Percentiles rank a stretch among this genome's conserved stretches.
phyloP scores from a whole-genome alignment of 1,140 invertebrate genomes.

The Ridgeia piscesae region DNA sequence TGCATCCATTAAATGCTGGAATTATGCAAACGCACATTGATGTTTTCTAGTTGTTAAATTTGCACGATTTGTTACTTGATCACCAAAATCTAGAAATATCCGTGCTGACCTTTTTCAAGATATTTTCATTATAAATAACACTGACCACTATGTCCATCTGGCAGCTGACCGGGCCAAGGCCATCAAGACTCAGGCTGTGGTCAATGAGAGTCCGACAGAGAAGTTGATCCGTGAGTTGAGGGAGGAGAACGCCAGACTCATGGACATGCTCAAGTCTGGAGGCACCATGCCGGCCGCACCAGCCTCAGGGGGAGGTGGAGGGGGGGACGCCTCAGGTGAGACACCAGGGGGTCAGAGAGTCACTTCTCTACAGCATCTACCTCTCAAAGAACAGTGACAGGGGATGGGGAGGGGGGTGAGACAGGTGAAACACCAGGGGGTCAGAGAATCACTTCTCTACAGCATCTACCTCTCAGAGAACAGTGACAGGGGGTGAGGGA shows the following conservation, averaged over 20 bases:
- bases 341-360: not conserved
- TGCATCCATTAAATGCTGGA: too few relatives aligned
- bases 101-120: too few relatives aligned
- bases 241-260: conserved; percentile 82
- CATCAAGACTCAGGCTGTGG: conserved; percentile 96
- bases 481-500: too few relatives aligned
- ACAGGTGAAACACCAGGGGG: too few relatives aligned
- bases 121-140: too few relatives aligned
- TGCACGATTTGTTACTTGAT: conserved; percentile 67
- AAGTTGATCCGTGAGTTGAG: conserved; percentile 89
- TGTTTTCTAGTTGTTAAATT: conserved; percentile 57
- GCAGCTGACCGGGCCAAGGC: conserved; percentile 81
- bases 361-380: not conserved
- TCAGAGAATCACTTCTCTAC: too few relatives aligned
- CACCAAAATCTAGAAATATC: conserved; percentile 66
- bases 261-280: conserved; percentile 54
- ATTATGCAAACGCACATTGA: too few relatives aligned
- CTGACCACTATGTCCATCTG: not conserved
- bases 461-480: too few relatives aligned
- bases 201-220: conserved; percentile 77
- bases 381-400: too few relatives aligned
- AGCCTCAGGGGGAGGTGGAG: conserved; percentile 15
- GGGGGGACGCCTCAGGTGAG: conserved; percentile 8
- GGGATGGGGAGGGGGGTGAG: too few relatives aligned
- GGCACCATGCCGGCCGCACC: conserved; percentile 28